Conservation (phyloP, 2,888 invertebrate genomes). For the Drosophila melanosoma region DNA sequence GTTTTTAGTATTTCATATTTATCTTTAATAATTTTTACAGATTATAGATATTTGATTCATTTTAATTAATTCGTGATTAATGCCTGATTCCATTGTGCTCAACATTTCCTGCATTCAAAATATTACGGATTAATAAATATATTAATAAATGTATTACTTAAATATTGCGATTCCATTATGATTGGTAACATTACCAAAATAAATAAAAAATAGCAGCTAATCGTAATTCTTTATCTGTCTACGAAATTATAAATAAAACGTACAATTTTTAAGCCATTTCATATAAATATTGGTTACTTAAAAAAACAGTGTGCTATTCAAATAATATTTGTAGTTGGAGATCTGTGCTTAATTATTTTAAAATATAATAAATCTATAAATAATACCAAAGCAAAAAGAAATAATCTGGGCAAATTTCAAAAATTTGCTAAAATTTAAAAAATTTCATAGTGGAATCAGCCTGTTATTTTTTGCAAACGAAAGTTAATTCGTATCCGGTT, state of each 20-base stretch:
- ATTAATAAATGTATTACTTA: no score
- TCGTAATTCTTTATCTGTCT: neutral
- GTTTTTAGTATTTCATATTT: neutral
- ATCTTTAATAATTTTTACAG: neutral
- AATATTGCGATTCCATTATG: no score
- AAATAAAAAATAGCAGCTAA: neutral
- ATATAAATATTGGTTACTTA: neutral
- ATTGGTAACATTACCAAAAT: neutral
- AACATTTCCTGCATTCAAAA: neutral
- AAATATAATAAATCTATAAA: neutral
- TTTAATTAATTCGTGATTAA: neutral
- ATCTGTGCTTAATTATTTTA: neutral
- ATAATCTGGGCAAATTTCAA: neutral
- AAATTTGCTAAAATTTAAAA: neutral
- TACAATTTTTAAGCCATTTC: neutral
- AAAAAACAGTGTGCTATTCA: neutral
- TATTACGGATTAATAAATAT: no score
- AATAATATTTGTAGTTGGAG: neutral
- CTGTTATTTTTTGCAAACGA: neutral
- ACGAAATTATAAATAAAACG: neutral
- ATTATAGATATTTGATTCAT: neutral
- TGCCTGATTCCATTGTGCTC: neutral
- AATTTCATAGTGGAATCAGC: neutral
- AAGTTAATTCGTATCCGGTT: no score
- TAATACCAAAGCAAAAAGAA: rapidly evolving